Evolutionary conservation across 1,140 invertebrate genomes (phyloP).

Genomic region (Paralvinella palmiformis): DNA sequence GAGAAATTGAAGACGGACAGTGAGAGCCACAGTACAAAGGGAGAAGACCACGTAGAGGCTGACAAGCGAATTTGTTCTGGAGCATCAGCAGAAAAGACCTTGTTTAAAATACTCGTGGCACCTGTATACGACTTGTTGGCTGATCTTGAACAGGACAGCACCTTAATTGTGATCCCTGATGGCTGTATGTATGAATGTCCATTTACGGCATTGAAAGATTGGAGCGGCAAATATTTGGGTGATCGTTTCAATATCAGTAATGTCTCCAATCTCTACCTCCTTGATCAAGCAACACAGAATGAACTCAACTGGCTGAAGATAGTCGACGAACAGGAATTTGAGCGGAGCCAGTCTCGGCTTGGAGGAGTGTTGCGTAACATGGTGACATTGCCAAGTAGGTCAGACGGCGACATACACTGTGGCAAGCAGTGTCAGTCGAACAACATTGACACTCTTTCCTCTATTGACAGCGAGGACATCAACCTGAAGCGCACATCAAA

Average conservation of each 20-base stretch:
- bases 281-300: constrained; percentile 36
- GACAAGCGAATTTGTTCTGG: too few relatives aligned
- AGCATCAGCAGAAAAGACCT: constrained; percentile 21
- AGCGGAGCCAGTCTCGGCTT: constrained; percentile 26
- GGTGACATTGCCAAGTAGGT: neutral
- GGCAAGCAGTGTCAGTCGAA: too few relatives aligned
- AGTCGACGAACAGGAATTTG: constrained; percentile 36
- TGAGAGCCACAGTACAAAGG: too few relatives aligned
- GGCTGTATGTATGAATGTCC: constrained; percentile 38
- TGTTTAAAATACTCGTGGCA: constrained; percentile 38
- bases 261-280: constrained; percentile 32
- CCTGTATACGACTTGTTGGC: constrained; percentile 38
- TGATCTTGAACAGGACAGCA: constrained; percentile 28
- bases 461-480: constrained; percentile 6
- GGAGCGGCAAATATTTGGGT: constrained; percentile 24
- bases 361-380: constrained; percentile 22
- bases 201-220: constrained; percentile 35
- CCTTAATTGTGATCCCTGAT: constrained; percentile 40
- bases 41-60: too few relatives aligned
- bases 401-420: too few relatives aligned
- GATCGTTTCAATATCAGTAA: constrained; percentile 33
- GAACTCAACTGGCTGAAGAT: constrained; percentile 30
- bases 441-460: neutral
- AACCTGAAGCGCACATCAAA: constrained; percentile 31
- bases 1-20: too few relatives aligned